Base-by-base conservation (phyloP, 2,113 vertebrate species). In the Thermophis baileyi region DNA sequence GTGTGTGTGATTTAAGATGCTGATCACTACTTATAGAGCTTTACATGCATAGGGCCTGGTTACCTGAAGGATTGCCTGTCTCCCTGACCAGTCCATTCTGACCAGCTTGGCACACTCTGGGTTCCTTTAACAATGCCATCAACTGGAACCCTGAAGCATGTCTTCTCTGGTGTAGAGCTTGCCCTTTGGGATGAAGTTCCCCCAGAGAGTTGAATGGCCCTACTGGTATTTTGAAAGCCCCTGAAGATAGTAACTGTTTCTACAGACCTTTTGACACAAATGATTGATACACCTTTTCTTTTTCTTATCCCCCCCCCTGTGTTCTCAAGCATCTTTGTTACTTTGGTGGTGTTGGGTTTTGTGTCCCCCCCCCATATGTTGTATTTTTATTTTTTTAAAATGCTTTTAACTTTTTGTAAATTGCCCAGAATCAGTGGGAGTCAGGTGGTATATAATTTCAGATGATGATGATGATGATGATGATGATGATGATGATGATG, bases 231-330 rank as follows among this genome's bases (percentile, higher is more conserved):
- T 63, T n/a, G 27, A 63, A 30, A 10, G 10, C 0, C 25, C 57
- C 57, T 30, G 57, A 30, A 63, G 60, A n/a, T 63, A 30, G n/a
- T n/a, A 12, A 30, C 27, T 30, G 27, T 63, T 30, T 63, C 10
- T 30, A 4, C 60, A 63, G 11, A 30, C 11, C 60, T 30, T 53
- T 63, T 63, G 27, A 30, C 27, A 63, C 11, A 10, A 63, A 63
- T 63, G 60, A 63, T 63, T 63, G 60, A 14, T 3, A 11, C 27
- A 12, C 10, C 27, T n/a, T n/a, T 63, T 63, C 55, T 63, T 14
- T 63, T 1, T 63, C 11, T 51, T 50, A 12, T 4, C 3, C 11
- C 11, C 1, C 3, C 10, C 60, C 4, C 11, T 0, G 1, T 81
- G 16, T 40, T 81, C 35, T 81, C 35, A 81, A 18, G n/a, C 35